Conservation (phyloP, 2,113 vertebrate species). For the Ranitomeya imitator region DNA sequence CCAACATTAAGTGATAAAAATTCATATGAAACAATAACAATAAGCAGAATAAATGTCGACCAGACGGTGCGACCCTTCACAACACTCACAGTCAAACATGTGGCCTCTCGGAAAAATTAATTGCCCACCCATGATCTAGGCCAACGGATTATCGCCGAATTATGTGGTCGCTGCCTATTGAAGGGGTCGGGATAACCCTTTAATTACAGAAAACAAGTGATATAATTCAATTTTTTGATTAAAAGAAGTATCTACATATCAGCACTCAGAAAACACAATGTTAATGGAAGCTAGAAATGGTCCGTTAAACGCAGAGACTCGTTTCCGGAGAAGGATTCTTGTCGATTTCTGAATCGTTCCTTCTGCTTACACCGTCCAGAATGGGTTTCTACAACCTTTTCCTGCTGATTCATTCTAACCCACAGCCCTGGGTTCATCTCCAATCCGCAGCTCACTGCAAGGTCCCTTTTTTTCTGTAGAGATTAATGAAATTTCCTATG, state of each 20-base stretch:
- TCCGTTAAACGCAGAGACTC: not conserved
- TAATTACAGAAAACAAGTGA: not conserved
- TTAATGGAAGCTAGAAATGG: not conserved
- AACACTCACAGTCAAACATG: no score
- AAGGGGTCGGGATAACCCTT: not conserved
- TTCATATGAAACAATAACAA: no score
- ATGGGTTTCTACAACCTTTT: conserved; percentile 43
- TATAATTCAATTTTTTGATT: no score
- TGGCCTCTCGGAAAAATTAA: no score
- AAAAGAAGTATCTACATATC: no score
- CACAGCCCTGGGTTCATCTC: conserved; percentile 60
- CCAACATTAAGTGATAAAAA: no score
- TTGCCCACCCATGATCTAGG: no score
- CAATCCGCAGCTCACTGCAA: conserved; percentile 65
- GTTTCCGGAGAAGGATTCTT: not conserved
- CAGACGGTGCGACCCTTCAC: no score
- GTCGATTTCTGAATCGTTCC: not conserved
- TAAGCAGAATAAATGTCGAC: no score
- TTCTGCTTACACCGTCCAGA: not conserved
- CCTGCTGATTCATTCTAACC: conserved; percentile 58
- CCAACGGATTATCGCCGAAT: not conserved
- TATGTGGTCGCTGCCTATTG: not conserved
- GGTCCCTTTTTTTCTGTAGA: conserved; percentile 60
- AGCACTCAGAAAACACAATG: not conserved
- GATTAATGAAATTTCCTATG: conserved; percentile 71